Evolutionary conservation across 2,888 invertebrate genomes (phyloP), one percentile per base, ranked within the genome.

Genomic region (Macaria notata): DNA sequence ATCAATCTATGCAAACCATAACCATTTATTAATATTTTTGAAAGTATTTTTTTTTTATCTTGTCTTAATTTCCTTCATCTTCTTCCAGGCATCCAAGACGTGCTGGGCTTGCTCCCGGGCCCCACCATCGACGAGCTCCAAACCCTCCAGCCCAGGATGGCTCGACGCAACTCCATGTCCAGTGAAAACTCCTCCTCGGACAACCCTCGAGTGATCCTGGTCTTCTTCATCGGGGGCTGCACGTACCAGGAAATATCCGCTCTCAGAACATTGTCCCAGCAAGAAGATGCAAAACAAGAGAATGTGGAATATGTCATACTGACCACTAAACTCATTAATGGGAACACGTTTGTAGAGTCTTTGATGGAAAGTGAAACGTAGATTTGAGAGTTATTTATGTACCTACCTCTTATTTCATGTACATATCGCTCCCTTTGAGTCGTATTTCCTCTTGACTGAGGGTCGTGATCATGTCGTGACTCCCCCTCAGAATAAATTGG

Each of bases 171-270:
- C 55, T 93, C 93, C 0, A 89, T 93, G 19, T 92, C 93, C 0
- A 94, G 93, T 66, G 93, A 94, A 50, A 92, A 89, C 59, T 94
- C 94, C 2, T 86, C 86, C 0, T 74, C 86, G 45, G 94, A 95
- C 67, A 92, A 93, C 42, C 93, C 95, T 0, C 92, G 93, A 65
- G 95, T 98, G 3, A 95, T 98, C 6, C 89, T 99, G 0, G 97
- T 99, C 0, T 98, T 98, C 83, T 98, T 99, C 79, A 95, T 99
- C 9, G 99, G 99, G 4, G 99, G 99, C 0, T 97, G 98, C 78
- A 99, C 99, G 0, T 98, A 95, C 87, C 97, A 98, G 1, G 99
- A 99, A 87, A 95, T 96, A 72, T 95, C 96, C 0, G 95, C 96
- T 0, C 76, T 96, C 7, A 91, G 96, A 59, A 95, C 94, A 70